Percentiles rank a stretch among this genome's conserved stretches.
Conservation (phyloP, 2,797 vertebrate genomes). For the Sebastiscus albofasciatus region DNA sequence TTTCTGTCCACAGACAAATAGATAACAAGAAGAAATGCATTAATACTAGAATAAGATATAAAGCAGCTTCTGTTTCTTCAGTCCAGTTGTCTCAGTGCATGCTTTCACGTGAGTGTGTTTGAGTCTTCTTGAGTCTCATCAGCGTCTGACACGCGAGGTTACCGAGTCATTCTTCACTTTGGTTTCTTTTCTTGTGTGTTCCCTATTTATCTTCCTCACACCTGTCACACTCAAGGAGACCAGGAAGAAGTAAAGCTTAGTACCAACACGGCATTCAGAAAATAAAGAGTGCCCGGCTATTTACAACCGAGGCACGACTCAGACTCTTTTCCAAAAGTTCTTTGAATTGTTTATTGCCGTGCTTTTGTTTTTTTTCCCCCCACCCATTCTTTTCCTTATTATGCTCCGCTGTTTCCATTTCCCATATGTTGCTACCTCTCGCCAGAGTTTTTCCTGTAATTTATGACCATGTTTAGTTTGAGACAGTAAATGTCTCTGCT, state of each 20-base stretch:
- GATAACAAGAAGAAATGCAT: constrained; percentile 57
- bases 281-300: constrained; percentile 53
- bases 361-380: constrained; percentile 17
- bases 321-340: constrained; percentile 33
- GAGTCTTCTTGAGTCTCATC: constrained; percentile 33
- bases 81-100: not conserved
- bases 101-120: not conserved
- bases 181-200: constrained; percentile 29
- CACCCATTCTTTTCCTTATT: constrained; percentile 3
- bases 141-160: constrained; percentile 27
- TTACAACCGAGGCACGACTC: constrained; percentile 48
- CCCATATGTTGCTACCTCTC: constrained; percentile 32
- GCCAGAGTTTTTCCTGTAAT: constrained; percentile 15
- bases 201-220: constrained; percentile 61
- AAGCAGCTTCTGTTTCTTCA: constrained; percentile 22
- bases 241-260: constrained; percentile 42
- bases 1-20: constrained; percentile 65
- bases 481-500: constrained; percentile 44
- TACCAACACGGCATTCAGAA: constrained; percentile 28
- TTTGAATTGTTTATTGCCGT: constrained; percentile 63
- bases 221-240: constrained; percentile 71
- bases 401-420: constrained; percentile 37
- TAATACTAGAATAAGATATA: constrained; percentile 40
- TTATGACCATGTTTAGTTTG: constrained; percentile 47
- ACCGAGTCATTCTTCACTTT: constrained; percentile 52